Evolutionary conservation across 2,113 vertebrate genomes (phyloP).

Genomic region (Anolis carolinensis): DNA sequence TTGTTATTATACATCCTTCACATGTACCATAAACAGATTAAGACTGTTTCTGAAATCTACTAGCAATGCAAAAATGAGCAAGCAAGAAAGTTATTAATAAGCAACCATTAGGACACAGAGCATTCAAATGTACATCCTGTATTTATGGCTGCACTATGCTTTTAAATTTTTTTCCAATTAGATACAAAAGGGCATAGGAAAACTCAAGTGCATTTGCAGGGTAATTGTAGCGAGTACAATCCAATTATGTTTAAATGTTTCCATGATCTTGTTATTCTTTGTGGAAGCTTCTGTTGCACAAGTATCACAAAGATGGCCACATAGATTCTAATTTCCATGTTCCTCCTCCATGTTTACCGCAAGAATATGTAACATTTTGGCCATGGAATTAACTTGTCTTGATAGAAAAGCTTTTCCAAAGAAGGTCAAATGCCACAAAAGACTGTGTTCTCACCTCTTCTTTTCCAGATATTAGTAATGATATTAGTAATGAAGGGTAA

Average conservation of each 20-base stretch:
- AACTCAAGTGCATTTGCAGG: constrained; percentile 50
- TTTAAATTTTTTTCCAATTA: constrained; percentile 61
- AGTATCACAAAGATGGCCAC: constrained; percentile 36
- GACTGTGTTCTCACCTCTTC: too few relatives aligned
- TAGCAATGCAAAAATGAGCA: constrained; percentile 1
- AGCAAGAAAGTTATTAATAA: constrained; percentile 47
- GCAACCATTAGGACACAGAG: constrained; percentile 40
- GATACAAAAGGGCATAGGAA: constrained; percentile 64
- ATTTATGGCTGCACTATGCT: constrained; percentile 56
- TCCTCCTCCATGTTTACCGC: constrained; percentile 9
- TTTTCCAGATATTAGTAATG: too few relatives aligned
- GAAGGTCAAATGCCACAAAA: constrained; percentile 23
- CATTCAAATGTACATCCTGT: constrained; percentile 49
- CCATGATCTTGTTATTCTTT: constrained; percentile 45
- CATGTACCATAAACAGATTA: constrained; percentile 11
- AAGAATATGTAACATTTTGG: constrained; percentile 23
- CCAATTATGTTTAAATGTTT: constrained; percentile 63
- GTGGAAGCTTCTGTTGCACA: constrained; percentile 31
- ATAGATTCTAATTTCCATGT: constrained; percentile 28
- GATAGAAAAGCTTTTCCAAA: not conserved
- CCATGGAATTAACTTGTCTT: not conserved
- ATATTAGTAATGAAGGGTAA: too few relatives aligned
- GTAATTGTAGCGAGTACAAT: constrained; percentile 53
- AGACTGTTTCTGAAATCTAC: constrained; percentile 38
- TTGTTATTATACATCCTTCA: not conserved